Conservation (phyloP, 2,113 vertebrate genomes). For the human (Homo sapiens) region GRCh38 chr3:150338501-150339000, state of each 20-base stretch:
- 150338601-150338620: not conserved
- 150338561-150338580: not conserved
- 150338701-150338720: not conserved
- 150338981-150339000: not conserved
- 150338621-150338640: not conserved
- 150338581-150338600: not conserved
- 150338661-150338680: not conserved
- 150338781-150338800: not conserved
- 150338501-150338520: slow-evolving; percentile 16
- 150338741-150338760: not conserved
- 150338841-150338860: not conserved
- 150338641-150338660: not conserved
- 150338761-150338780: not conserved
- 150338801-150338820: not conserved
- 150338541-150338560: not conserved
- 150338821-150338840: not conserved
- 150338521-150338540: not conserved
- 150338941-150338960: not conserved
- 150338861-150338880: not conserved
- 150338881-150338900: not conserved
- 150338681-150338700: not conserved
- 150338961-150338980: not conserved
- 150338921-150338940: not conserved
- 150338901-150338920: slow-evolving; percentile 18
- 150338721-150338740: not conserved